Conservation (phyloP, 2,797 vertebrate genomes). For the Dermochelys coriacea region DNA sequence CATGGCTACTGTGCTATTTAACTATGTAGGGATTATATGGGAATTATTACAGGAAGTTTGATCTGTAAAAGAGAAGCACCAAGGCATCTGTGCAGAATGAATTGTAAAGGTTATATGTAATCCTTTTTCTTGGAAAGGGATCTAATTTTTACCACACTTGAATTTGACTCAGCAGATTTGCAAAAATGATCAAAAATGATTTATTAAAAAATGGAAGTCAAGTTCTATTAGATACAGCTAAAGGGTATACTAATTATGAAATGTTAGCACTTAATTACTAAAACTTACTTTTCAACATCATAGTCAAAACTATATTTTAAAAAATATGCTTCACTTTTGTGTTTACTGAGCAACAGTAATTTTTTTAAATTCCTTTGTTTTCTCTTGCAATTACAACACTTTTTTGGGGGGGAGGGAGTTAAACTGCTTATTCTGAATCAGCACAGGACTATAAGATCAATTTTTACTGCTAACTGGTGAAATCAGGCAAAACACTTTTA, state of each 20-base stretch:
- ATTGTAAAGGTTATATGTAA: constrained; percentile 31
- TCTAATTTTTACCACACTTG: neutral
- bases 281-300: neutral
- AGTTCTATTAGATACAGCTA: neutral
- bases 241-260: neutral
- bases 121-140: constrained; percentile 24
- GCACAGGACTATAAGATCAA: neutral
- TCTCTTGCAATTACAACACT: neutral
- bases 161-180: neutral
- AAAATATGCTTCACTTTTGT: neutral
- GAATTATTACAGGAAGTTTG: constrained; percentile 68
- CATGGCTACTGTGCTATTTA: constrained; percentile 33
- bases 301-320: neutral
- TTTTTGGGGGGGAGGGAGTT: neutral
- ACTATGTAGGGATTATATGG: constrained; percentile 56
- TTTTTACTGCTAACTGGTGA: neutral
- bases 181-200: neutral
- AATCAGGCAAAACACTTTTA: neutral
- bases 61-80: constrained; percentile 60
- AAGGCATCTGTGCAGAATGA: constrained; percentile 27
- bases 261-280: neutral
- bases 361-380: neutral
- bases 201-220: neutral
- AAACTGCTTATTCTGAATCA: neutral
- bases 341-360: neutral